phyloP scores from a whole-genome alignment of 2,888 invertebrate genomes.

The Ophion ventricosus region DNA sequence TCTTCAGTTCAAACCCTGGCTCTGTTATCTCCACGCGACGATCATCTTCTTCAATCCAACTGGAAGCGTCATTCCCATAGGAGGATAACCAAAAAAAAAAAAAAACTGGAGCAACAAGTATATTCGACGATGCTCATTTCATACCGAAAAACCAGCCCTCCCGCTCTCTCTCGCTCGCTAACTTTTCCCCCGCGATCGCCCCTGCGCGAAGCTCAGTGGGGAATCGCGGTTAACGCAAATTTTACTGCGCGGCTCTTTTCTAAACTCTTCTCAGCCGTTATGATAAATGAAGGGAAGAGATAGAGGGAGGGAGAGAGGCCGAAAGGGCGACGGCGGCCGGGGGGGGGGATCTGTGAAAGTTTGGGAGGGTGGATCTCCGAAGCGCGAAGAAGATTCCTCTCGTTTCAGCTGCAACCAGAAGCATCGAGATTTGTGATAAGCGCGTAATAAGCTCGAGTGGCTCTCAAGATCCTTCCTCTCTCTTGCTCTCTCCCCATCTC shows the following conservation, averaged over 20 bases:
- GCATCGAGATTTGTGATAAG: slow-evolving; percentile 65
- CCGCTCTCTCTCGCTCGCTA: slow-evolving; percentile 12
- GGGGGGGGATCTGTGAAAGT: slow-evolving; percentile 28
- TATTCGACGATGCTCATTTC: slow-evolving; percentile 37
- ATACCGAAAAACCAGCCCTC: slow-evolving; percentile 9
- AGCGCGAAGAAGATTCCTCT: slow-evolving; percentile 48
- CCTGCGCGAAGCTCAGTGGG: not conserved
- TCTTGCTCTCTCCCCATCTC: slow-evolving; percentile 52
- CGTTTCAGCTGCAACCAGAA: slow-evolving; percentile 21
- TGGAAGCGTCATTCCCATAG: not conserved
- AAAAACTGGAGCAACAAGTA: slow-evolving; percentile 53
- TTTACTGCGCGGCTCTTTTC: slow-evolving; percentile 33
- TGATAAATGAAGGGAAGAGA: slow-evolving; percentile 58
- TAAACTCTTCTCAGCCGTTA: slow-evolving; percentile 31
- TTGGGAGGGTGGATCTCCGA: slow-evolving; percentile 41
- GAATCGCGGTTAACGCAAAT: slow-evolving; percentile 42
- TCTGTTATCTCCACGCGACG: not conserved
- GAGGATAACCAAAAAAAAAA: slow-evolving; percentile 11
- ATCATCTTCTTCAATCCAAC: not conserved
- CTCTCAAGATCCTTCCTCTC: slow-evolving; percentile 51
- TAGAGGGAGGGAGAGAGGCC: slow-evolving; percentile 1
- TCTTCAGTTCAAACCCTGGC: too few relatives aligned
- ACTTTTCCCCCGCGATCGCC: not conserved
- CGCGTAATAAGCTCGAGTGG: slow-evolving; percentile 66
- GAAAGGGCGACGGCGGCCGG: too few relatives aligned